A percentile compares a stretch with the other conserved stretches of the same genome.
phyloP scores from a whole-genome alignment of 1,140 invertebrate species.

The Platyscapa corneri region DNA sequence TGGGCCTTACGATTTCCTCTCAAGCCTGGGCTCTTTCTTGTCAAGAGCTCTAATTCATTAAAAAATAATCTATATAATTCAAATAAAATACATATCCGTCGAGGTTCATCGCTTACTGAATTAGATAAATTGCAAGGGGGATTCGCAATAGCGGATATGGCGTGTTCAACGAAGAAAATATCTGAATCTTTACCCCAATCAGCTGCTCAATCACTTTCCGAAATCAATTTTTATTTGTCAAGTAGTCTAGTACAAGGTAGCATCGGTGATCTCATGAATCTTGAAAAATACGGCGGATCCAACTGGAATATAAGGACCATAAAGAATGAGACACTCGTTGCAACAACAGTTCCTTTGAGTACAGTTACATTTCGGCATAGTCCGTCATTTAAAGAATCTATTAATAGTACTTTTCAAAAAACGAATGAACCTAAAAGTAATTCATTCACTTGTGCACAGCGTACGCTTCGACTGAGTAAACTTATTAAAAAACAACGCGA shows the following conservation, averaged over 20 bases:
- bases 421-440: slow-evolving; percentile 40
- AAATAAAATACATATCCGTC: slow-evolving; percentile 71
- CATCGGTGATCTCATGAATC: slow-evolving; percentile 86
- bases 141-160: slow-evolving; percentile 68
- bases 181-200: slow-evolving; percentile 74
- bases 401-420: slow-evolving; percentile 70
- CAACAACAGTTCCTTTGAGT: slow-evolving; percentile 81
- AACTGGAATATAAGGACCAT: slow-evolving; percentile 80
- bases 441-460: slow-evolving; percentile 78
- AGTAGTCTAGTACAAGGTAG: slow-evolving; percentile 78
- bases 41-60: slow-evolving; percentile 59
- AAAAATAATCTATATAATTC: slow-evolving; percentile 73
- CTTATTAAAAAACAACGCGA: slow-evolving; percentile 76
- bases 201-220: slow-evolving; percentile 75
- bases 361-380: slow-evolving; percentile 78
- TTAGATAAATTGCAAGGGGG: slow-evolving; percentile 78
- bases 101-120: slow-evolving; percentile 83
- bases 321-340: slow-evolving; percentile 79
- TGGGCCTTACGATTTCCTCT: slow-evolving; percentile 78
- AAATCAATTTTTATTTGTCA: slow-evolving; percentile 70
- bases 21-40: slow-evolving; percentile 76
- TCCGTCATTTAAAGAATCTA: slow-evolving; percentile 61
- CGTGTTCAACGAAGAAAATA: slow-evolving; percentile 74
- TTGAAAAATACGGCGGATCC: slow-evolving; percentile 81
- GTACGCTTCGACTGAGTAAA: slow-evolving; percentile 79